A percentile compares a stretch with the other conserved stretches of the same genome.
Evolutionary conservation across 2,797 vertebrate genomes (phyloP).

Genomic region (Silurus lanzhouensis): DNA sequence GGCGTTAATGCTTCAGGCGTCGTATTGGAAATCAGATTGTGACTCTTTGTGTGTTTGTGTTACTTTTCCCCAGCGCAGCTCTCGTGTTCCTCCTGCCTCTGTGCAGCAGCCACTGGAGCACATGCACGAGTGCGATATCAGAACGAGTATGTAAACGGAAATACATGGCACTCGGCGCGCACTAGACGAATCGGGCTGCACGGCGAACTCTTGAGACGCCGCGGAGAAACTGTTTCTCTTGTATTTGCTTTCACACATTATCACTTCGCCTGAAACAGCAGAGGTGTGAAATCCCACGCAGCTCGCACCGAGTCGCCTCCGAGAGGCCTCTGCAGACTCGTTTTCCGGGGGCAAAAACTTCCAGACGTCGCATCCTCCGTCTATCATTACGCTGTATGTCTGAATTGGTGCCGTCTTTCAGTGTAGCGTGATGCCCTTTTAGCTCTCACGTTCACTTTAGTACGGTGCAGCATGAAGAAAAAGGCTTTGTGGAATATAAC

Average conservation of each 20-base stretch:
- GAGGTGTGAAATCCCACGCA: conserved; percentile 12
- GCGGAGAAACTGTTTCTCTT: neutral
- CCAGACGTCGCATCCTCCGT: neutral
- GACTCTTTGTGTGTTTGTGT: conserved; percentile 38
- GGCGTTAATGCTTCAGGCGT: conserved; percentile 63
- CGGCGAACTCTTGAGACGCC: neutral
- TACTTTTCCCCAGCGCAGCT: conserved; percentile 28
- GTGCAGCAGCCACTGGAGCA: neutral
- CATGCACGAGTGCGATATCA: too few relatives aligned
- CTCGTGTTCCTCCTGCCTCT: neutral
- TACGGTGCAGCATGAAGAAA: neutral
- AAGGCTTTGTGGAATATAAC: neutral
- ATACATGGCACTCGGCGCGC: too few relatives aligned
- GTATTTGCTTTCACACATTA: neutral
- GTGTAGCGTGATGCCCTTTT: neutral
- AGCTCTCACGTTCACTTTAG: neutral
- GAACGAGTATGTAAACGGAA: too few relatives aligned
- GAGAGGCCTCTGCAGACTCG: neutral
- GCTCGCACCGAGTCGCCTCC: neutral
- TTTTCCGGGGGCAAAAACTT: neutral
- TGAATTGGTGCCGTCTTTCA: neutral
- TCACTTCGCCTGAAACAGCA: neutral
- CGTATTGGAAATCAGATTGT: conserved; percentile 71
- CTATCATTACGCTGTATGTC: too few relatives aligned
- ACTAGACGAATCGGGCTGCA: neutral